Percentiles rank a stretch among this genome's conserved stretches.
phyloP scores from a whole-genome alignment of 2,797 vertebrate species.

The Acrocephalus scirpaceus region DNA sequence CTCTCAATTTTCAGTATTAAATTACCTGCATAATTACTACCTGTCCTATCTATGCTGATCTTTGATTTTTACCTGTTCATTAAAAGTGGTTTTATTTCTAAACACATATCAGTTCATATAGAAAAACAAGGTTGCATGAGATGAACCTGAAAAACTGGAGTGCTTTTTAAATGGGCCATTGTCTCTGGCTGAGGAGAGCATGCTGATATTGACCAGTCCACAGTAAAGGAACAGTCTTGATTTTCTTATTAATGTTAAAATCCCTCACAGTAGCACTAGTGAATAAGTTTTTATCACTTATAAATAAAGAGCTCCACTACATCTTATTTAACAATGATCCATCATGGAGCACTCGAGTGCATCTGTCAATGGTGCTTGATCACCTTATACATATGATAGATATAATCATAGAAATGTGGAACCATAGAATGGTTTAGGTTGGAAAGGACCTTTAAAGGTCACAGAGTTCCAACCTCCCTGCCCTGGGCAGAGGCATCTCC shows the following conservation, averaged over 20 bases:
- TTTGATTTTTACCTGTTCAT: neutral
- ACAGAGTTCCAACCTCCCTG: neutral
- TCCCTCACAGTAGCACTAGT: neutral
- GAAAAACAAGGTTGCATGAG: neutral
- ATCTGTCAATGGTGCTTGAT: neutral
- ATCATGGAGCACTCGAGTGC: neutral
- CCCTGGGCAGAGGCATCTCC: neutral
- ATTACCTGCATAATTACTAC: neutral
- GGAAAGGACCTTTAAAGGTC: neutral
- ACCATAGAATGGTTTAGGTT: neutral
- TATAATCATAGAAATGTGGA: neutral
- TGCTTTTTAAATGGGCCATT: neutral
- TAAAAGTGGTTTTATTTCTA: neutral
- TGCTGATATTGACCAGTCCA: neutral
- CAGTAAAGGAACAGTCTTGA: neutral
- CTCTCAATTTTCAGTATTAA: neutral
- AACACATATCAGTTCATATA: neutral
- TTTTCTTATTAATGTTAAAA: neutral
- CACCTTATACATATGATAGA: neutral
- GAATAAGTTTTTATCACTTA: neutral
- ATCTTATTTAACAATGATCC: neutral
- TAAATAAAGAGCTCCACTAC: neutral
- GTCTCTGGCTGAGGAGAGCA: neutral
- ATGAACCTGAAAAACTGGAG: neutral
- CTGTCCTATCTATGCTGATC: neutral